These are phyloP conservation scores for Atta cephalotes DNA, from an alignment of 1,140 invertebrate genomes.

Conservation along the genomic window DNA sequence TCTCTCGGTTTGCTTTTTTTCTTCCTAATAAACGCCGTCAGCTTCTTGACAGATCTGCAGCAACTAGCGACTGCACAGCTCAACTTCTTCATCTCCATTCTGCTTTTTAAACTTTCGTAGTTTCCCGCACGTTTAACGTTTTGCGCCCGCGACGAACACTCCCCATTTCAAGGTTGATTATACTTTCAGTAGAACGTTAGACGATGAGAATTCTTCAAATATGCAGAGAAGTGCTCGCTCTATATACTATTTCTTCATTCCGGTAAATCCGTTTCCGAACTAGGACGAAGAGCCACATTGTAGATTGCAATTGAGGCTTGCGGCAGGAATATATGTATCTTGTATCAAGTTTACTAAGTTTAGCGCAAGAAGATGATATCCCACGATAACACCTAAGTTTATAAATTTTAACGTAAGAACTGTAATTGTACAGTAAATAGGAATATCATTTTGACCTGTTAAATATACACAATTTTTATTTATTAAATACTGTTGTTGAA, in stretches of 20 bases:
- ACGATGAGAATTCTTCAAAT: conserved; percentile 32
- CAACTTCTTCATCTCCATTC: conserved; percentile 29
- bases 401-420: conserved; percentile 19
- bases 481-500: background rate
- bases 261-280: conserved; percentile 30
- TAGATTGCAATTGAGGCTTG: conserved; percentile 44
- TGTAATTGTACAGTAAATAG: background rate
- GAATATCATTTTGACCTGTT: background rate
- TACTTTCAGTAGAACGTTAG: conserved; percentile 45
- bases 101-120: conserved; percentile 42
- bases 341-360: conserved; percentile 38
- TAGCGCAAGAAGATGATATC: conserved; percentile 21
- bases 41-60: conserved; percentile 33
- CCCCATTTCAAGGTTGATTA: conserved; percentile 54
- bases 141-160: background rate
- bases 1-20: conserved; percentile 36
- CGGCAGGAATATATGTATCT: conserved; percentile 46
- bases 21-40: conserved; percentile 44
- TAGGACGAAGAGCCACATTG: conserved; percentile 38
- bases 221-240: conserved; percentile 18
- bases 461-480: background rate
- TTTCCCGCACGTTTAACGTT: conserved; percentile 7
- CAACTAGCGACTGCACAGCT: background rate
- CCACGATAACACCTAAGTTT: background rate
- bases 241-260: conserved; percentile 13